Conservation (phyloP, 2,797 vertebrate genomes). For the Erethizon dorsatum region DNA sequence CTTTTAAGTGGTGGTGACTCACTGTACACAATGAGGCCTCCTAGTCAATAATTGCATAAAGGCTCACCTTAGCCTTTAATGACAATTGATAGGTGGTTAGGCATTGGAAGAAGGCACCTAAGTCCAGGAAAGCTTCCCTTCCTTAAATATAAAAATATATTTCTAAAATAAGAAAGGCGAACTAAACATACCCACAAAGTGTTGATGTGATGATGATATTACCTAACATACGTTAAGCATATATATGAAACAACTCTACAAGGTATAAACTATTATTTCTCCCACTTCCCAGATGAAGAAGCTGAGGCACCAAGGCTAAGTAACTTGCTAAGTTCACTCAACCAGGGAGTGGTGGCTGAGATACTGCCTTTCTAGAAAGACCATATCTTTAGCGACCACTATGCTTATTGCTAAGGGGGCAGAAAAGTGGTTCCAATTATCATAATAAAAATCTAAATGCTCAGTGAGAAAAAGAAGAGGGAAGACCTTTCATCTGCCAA, state of each 20-base stretch:
- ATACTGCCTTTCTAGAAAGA: background rate
- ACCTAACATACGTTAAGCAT: background rate
- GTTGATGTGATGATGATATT: background rate
- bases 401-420: background rate
- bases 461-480: background rate
- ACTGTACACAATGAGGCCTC: background rate
- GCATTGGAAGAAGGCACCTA: background rate
- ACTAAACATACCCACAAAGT: background rate
- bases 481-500: background rate
- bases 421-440: background rate
- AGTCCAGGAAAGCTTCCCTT: background rate
- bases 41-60: conserved; percentile 30
- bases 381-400: background rate
- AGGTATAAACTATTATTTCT: background rate
- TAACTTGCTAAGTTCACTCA: background rate
- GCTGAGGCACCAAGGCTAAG: background rate
- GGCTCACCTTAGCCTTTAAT: conserved; percentile 72
- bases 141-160: background rate
- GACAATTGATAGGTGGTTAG: background rate
- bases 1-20: conserved; percentile 60
- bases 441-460: background rate
- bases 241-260: background rate
- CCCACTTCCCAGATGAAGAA: conserved; percentile 9
- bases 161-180: background rate
- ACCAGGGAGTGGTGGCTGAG: background rate